phyloP scores from a whole-genome alignment of 2,888 invertebrate genomes.

The Hydroisotoma schaefferi region DNA sequence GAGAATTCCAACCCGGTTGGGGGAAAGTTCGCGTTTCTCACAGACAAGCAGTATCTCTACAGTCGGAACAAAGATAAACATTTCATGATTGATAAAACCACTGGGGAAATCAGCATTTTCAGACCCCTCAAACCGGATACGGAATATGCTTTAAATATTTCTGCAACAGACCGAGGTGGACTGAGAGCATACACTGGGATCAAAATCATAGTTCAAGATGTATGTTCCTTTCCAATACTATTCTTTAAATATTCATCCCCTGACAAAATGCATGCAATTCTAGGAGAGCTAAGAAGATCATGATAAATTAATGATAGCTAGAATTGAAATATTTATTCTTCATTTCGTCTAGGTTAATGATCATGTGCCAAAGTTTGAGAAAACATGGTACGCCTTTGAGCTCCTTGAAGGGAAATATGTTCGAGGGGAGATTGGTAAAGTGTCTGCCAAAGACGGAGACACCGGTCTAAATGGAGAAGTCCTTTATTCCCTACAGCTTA shows the following conservation, averaged over 20 bases:
- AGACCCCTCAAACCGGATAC: slow-evolving; percentile 69
- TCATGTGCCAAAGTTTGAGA: slow-evolving; percentile 76
- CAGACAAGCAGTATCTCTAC: slow-evolving; percentile 47
- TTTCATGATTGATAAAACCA: slow-evolving; percentile 70
- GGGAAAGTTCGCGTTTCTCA: slow-evolving; percentile 41
- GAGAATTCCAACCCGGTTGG: slow-evolving; percentile 59
- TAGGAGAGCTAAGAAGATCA: no score
- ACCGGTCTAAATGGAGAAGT: slow-evolving; percentile 75
- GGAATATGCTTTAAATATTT: slow-evolving; percentile 69
- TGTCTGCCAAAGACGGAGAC: slow-evolving; percentile 75
- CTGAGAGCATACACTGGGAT: slow-evolving; percentile 67
- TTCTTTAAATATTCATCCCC: no score
- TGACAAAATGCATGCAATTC: no score
- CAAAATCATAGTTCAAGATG: slow-evolving; percentile 68
- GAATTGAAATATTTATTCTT: background rate
- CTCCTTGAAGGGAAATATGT: slow-evolving; percentile 74
- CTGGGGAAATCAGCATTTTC: slow-evolving; percentile 71
- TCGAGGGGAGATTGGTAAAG: slow-evolving; percentile 67
- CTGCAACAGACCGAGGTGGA: slow-evolving; percentile 72
- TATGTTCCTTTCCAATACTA: slow-evolving; percentile 11
- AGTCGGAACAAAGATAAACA: slow-evolving; percentile 56
- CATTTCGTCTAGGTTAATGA: slow-evolving; percentile 62
- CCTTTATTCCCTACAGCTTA: slow-evolving; percentile 59
- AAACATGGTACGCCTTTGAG: slow-evolving; percentile 78
- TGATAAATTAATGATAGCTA: no score